phyloP scores from a whole-genome alignment of 2,797 vertebrate genomes.

The Chelonia mydas region DNA sequence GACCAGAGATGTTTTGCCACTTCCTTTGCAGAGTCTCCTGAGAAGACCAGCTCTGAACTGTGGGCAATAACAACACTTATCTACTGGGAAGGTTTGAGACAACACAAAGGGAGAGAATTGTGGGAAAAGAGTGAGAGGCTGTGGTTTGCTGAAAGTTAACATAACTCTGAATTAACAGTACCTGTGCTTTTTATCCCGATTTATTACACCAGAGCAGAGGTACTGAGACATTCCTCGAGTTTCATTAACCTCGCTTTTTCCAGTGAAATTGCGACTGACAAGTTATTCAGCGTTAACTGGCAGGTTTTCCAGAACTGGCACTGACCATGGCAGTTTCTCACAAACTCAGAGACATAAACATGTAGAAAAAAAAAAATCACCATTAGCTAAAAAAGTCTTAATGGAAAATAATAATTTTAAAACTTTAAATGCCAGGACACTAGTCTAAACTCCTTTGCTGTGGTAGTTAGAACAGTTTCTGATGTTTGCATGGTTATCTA shows the following conservation, averaged over 20 bases:
- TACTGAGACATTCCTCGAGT: not conserved
- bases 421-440: not conserved
- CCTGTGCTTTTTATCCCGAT: conserved; percentile 21
- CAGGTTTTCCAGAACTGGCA: not conserved
- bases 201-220: not conserved
- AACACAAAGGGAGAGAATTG: not conserved
- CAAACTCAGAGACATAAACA: not conserved
- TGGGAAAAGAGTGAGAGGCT: not conserved
- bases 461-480: not conserved
- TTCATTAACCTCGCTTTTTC: conserved; percentile 15
- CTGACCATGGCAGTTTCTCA: conserved; percentile 25
- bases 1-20: not conserved
- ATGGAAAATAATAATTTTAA: not conserved
- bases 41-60: conserved; percentile 1
- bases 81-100: not conserved
- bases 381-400: conserved; percentile 47
- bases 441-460: not conserved
- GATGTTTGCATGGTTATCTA: not conserved
- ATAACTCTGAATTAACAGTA: not conserved
- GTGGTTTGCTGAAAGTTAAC: not conserved
- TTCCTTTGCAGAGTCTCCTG: not conserved
- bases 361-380: not conserved
- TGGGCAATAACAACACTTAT: not conserved
- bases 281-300: not conserved
- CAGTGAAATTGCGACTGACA: not conserved